These are phyloP conservation scores for Leiothrix lutea DNA, from an alignment of 2,113 vertebrate species.

Conservation along the genomic window DNA sequence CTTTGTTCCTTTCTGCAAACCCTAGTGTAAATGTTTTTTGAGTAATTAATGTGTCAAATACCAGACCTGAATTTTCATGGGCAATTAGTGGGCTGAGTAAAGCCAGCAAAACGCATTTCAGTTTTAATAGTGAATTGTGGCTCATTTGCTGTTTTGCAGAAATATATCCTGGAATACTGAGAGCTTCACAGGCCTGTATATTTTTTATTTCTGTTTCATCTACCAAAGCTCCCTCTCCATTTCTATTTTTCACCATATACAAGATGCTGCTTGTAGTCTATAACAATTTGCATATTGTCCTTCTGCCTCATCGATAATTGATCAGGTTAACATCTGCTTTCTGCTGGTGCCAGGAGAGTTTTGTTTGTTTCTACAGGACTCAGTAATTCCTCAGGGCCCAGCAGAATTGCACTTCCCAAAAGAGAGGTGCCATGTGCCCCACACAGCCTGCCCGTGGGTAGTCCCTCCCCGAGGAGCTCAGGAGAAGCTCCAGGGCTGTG, in stretches of 20 bases:
- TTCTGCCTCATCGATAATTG: conserved; percentile 55
- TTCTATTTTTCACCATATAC: conserved; percentile 4
- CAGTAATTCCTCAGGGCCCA: neutral
- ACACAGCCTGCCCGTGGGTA: rapidly evolving
- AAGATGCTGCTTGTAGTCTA: conserved; percentile 28
- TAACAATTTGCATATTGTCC: conserved; percentile 47
- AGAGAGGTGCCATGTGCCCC: neutral
- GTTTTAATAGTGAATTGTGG: conserved; percentile 46
- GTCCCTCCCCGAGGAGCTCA: neutral
- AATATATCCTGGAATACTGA: neutral
- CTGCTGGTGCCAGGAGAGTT: conserved; percentile 5
- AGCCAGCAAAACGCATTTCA: conserved; percentile 43
- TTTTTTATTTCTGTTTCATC: conserved; percentile 7
- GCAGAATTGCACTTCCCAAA: neutral
- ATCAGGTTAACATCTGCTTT: conserved; percentile 58
- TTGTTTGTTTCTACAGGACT: neutral
- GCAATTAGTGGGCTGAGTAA: conserved; percentile 63
- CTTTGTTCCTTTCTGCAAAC: conserved; percentile 58
- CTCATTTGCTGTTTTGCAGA: conserved; percentile 43
- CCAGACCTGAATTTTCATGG: conserved; percentile 67
- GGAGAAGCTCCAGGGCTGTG: neutral
- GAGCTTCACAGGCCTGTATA: neutral
- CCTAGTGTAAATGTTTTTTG: conserved; percentile 62
- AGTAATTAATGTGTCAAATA: conserved; percentile 66
- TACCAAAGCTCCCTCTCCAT: neutral